phyloP scores from a whole-genome alignment of 2,113 vertebrate genomes.

The Antechinus stuartii region DNA sequence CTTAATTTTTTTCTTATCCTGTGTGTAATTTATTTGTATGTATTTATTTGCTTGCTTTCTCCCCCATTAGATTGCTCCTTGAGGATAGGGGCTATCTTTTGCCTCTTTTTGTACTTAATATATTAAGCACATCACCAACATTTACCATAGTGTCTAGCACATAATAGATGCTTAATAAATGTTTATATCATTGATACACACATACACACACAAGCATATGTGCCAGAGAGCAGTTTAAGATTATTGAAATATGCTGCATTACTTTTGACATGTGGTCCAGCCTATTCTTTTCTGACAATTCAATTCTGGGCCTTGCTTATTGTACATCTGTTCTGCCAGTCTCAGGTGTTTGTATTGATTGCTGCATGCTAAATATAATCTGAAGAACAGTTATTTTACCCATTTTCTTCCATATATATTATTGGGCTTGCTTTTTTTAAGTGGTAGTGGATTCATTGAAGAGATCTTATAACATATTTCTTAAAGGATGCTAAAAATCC shows the following conservation, averaged over 20 bases:
- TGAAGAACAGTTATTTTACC: not conserved
- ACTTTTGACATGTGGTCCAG: not conserved
- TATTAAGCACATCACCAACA: not conserved
- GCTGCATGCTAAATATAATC: not conserved
- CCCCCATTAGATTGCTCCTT: not conserved
- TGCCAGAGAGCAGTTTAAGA: not conserved
- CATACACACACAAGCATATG: not conserved
- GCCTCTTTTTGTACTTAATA: not conserved
- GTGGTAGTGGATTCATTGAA: not conserved
- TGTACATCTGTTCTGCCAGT: not conserved
- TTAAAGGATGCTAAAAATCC: not conserved
- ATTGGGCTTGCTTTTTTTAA: not conserved
- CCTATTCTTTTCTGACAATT: not conserved
- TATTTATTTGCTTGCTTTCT: not conserved
- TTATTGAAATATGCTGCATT: not conserved
- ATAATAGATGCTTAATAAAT: not conserved
- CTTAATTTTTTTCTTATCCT: not conserved
- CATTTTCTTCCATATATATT: not conserved
- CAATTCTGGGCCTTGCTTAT: not conserved
- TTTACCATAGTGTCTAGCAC: not conserved
- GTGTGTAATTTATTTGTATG: not conserved
- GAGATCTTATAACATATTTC: not conserved
- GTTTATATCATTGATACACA: not conserved
- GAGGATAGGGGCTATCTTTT: not conserved
- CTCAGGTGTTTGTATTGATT: not conserved